Evolutionary conservation across 2,888 invertebrate genomes (phyloP).

Genomic region (Tridacna gigas): DNA sequence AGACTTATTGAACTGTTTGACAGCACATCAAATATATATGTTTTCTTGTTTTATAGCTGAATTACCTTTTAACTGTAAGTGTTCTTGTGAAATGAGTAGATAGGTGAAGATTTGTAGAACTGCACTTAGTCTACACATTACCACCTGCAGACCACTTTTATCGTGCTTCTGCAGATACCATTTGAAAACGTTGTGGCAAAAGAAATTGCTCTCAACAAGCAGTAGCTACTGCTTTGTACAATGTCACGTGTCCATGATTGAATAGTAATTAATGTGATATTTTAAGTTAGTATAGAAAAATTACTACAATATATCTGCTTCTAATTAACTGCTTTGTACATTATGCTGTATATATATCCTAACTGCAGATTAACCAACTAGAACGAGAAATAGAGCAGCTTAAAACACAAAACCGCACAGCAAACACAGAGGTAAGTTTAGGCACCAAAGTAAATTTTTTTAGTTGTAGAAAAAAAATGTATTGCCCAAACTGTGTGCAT

Average conservation of each 20-base stretch:
- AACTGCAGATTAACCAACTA: conserved; percentile 75
- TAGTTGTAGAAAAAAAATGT: too few species aligned
- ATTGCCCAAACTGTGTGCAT: too few species aligned
- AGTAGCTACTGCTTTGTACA: not conserved
- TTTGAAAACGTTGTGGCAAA: not conserved
- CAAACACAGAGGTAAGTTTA: conserved; percentile 76
- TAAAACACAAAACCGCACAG: conserved; percentile 73
- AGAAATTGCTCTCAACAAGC: not conserved
- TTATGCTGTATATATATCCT: conserved; percentile 11
- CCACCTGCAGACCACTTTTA: not conserved
- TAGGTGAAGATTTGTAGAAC: too few species aligned
- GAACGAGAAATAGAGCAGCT: conserved; percentile 79
- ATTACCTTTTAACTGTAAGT: conserved; percentile 26
- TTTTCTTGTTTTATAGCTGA: conserved; percentile 4
- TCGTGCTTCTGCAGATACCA: not conserved
- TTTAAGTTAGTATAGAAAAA: too few species aligned
- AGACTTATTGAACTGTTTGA: too few species aligned
- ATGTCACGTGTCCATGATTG: too few species aligned
- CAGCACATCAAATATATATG: too few species aligned
- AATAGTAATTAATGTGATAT: too few species aligned
- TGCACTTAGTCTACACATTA: not conserved
- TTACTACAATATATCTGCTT: too few species aligned
- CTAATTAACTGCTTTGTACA: not conserved
- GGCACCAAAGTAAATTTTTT: not conserved
- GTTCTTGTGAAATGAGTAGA: not conserved